Evolutionary conservation across 2,888 invertebrate species (phyloP).

Genomic region (Diploptera punctata): DNA sequence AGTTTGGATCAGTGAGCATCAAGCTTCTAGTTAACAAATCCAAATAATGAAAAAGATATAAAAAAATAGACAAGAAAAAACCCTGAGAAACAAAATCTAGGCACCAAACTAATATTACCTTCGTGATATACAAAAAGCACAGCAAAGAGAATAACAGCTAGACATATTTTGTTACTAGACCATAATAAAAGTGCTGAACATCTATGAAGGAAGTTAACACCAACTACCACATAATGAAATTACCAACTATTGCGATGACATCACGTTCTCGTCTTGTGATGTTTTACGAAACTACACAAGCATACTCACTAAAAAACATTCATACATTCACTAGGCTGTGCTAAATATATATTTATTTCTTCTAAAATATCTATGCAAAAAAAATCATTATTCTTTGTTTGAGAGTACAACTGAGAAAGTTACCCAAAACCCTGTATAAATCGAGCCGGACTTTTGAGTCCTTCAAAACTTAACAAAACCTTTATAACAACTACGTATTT

Average conservation of each 20-base stretch:
- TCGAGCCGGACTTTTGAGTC: constrained; percentile 23
- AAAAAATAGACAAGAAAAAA: too few species aligned
- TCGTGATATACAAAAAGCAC: constrained; percentile 10
- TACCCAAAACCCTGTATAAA: constrained; percentile 30
- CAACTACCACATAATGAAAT: constrained; percentile 7
- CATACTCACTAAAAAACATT: constrained; percentile 18
- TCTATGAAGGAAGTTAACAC: constrained; percentile 17
- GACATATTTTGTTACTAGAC: background rate
- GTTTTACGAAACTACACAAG: constrained; percentile 19
- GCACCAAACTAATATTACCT: background rate
- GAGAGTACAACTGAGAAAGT: constrained; percentile 26
- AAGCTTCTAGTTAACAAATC: too few species aligned
- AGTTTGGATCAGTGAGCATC: too few species aligned
- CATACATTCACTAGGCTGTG: constrained; percentile 19
- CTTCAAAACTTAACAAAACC: constrained; percentile 18
- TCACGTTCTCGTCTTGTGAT: background rate
- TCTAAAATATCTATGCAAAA: constrained; percentile 27
- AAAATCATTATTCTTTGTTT: constrained; percentile 15
- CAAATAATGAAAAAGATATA: too few species aligned
- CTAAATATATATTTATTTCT: constrained; percentile 7
- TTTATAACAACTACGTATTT: background rate
- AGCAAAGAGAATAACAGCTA: constrained; percentile 4
- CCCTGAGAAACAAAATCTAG: too few species aligned
- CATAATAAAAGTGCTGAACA: background rate
- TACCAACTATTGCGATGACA: background rate